Evolutionary conservation across 2,797 vertebrate genomes (phyloP).

Genomic region (Gobionotothen gibberifrons): DNA sequence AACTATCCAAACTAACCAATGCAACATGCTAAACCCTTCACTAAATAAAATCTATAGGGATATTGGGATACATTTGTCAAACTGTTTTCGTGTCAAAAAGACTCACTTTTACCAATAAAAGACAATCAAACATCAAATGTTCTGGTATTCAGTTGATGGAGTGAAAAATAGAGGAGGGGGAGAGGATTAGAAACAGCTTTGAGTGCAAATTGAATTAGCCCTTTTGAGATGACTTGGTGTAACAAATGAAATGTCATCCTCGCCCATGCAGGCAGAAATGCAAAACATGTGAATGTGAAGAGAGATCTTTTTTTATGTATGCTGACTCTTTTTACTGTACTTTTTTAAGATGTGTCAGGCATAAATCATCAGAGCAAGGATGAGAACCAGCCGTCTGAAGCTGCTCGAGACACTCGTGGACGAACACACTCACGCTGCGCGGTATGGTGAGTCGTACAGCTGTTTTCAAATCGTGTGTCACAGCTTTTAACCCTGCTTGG

Average conservation of each 20-base stretch:
- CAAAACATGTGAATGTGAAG: constrained; percentile 84
- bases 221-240: constrained; percentile 76
- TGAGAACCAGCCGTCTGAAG: constrained; percentile 73
- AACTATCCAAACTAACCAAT: constrained; percentile 1
- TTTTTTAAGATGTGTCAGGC: constrained; percentile 67
- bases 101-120: constrained; percentile 55
- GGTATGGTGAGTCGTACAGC: constrained; percentile 54
- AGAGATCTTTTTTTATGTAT: constrained; percentile 62
- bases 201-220: constrained; percentile 85
- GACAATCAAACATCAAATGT: constrained; percentile 68
- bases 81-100: constrained; percentile 49
- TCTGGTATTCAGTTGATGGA: constrained; percentile 57
- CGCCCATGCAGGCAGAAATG: constrained; percentile 78
- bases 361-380: constrained; percentile 78
- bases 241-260: constrained; percentile 86
- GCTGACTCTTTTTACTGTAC: constrained; percentile 74
- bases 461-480: constrained; percentile 57
- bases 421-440: constrained; percentile 45
- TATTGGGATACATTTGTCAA: constrained; percentile 15
- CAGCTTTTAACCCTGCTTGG: constrained; percentile 51
- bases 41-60: not conserved
- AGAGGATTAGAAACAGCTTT: constrained; percentile 78
- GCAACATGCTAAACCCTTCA: not conserved
- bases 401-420: constrained; percentile 46
- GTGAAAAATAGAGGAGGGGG: constrained; percentile 50